Base-by-base conservation (phyloP, 1,140 invertebrate species). In the Aphis craccivora region DNA sequence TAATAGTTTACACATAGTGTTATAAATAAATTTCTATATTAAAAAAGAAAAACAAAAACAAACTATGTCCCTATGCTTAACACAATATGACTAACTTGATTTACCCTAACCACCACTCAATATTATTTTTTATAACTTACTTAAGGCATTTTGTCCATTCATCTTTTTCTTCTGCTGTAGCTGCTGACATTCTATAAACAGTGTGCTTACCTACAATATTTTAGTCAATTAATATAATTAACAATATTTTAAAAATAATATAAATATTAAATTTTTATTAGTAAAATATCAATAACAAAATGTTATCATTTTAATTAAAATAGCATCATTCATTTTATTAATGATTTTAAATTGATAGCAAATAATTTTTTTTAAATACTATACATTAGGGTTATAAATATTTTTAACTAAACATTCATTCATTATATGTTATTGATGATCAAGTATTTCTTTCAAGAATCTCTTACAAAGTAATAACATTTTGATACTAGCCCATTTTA, bases 91-190 rank as follows among this genome's bases (percentile, higher is more conserved):
- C 14, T 18, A 76, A 76, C 60, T 76, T n/a, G n/a, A 5, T n/a
- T 35, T 35, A 76, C 14, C 60, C 5, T 35, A 76, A 76, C 14
- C 9, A 14, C 8, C 5, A 67, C 30, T 67, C 3, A n/a, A 67
- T n/a, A 76, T n/a, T 30, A n/a, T 40, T 43, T 84, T 84, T 93
- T 55, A 9, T 18, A 51, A 94, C 95, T 95, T 95, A 97, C 97
- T 96, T 96, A 60, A 99, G 97, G 95, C 98, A 98, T 95, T 97
- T 97, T 94, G 99, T 99, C 99, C 99, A 99, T 94, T 99, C 98
- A 94, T 99, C 98, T 95, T 99, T 98, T 95, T 99, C 99, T 94
- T 99, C 99, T 93, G 97, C 97, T 60, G 97, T 98, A 43, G 98
- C 97, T 23, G 99, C 99, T 76, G 98, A 99, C 99, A 99, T 99